Percentiles rank a stretch among this genome's conserved stretches.
Conservation (phyloP, 23 tunicate species). For the Ciona savignyi region DNA sequence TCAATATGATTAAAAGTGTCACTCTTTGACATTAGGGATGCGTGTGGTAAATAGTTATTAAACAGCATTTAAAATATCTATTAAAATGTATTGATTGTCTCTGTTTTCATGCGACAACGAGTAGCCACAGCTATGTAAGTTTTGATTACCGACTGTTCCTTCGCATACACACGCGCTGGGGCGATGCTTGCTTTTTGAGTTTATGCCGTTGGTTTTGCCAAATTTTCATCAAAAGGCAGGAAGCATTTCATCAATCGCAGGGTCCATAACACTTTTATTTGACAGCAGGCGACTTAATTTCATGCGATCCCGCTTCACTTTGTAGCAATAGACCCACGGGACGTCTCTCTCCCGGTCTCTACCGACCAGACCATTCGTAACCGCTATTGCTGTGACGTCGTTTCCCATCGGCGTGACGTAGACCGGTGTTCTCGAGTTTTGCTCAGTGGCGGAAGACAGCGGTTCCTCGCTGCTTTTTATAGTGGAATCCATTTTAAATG, state of each 20-base stretch:
- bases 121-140: too few relatives aligned
- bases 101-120: too few relatives aligned
- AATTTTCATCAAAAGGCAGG: constrained; percentile 34
- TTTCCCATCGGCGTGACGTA: constrained; percentile 10
- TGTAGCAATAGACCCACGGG: constrained; percentile 68
- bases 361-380: constrained; percentile 23
- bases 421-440: background rate
- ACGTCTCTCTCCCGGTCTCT: constrained; percentile 36
- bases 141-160: too few relatives aligned
- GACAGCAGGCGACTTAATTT: constrained; percentile 21
- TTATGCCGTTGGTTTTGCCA: too few relatives aligned
- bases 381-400: background rate
- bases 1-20: too few relatives aligned
- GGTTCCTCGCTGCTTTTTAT: background rate
- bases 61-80: too few relatives aligned
- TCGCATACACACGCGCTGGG: too few relatives aligned
- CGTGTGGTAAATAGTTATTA: too few relatives aligned
- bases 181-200: too few relatives aligned
- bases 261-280: constrained; percentile 10
- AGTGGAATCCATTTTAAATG: background rate
- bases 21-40: too few relatives aligned
- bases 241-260: constrained; percentile 11
- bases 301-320: constrained; percentile 40
- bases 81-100: too few relatives aligned
- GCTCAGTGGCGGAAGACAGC: too few relatives aligned